Evolutionary conservation across 2,888 invertebrate species (phyloP).

Genomic region (Nymphalis c-album): DNA sequence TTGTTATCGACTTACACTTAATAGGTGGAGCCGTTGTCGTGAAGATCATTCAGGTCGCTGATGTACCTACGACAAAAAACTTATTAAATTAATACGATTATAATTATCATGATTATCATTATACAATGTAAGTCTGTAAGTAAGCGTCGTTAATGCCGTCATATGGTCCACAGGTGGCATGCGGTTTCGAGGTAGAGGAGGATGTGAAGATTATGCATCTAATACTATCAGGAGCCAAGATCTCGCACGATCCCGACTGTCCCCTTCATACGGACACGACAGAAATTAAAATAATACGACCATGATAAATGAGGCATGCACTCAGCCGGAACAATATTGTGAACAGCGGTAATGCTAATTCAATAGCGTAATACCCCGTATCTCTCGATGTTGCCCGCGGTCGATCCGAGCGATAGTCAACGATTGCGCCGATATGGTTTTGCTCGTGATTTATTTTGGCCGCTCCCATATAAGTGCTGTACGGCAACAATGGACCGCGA

Average conservation of each 20-base stretch:
- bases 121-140: slow-evolving; percentile 21
- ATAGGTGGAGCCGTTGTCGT: slow-evolving; percentile 65
- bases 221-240: slow-evolving; percentile 58
- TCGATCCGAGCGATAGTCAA: slow-evolving; percentile 70
- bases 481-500: slow-evolving; percentile 72
- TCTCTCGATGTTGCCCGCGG: slow-evolving; percentile 62
- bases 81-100: slow-evolving; percentile 38
- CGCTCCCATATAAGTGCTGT: slow-evolving; percentile 76
- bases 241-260: slow-evolving; percentile 66
- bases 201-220: slow-evolving; percentile 66
- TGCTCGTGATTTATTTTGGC: slow-evolving; percentile 79
- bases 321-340: slow-evolving; percentile 59
- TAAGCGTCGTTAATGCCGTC: slow-evolving; percentile 46
- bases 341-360: slow-evolving; percentile 78
- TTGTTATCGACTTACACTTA: slow-evolving; percentile 66
- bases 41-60: slow-evolving; percentile 71
- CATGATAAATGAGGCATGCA: slow-evolving; percentile 63
- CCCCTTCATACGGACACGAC: slow-evolving; percentile 53
- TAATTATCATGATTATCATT: slow-evolving; percentile 28
- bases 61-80: slow-evolving; percentile 67
- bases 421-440: slow-evolving; percentile 77
- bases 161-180: slow-evolving; percentile 54
- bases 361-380: slow-evolving; percentile 77
- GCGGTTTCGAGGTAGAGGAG: slow-evolving; percentile 45
- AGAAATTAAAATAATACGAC: slow-evolving; percentile 69